Percentiles rank a stretch among this genome's conserved stretches.
phyloP scores from a whole-genome alignment of 2,113 vertebrate genomes.

The Galemys pyrenaicus region DNA sequence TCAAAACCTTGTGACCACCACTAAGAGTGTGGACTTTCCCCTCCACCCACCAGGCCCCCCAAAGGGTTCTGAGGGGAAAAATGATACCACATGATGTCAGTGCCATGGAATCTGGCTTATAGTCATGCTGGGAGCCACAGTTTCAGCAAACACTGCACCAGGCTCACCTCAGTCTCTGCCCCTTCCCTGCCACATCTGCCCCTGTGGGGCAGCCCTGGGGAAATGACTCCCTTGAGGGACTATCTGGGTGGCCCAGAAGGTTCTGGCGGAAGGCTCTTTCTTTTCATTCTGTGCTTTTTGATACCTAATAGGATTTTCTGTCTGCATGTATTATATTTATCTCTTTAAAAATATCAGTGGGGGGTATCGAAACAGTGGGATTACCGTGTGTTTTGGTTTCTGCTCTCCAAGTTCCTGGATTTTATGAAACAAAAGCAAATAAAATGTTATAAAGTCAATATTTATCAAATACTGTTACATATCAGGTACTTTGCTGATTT shows the following conservation, averaged over 20 bases:
- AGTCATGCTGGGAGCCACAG: neutral
- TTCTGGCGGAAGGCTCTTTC: neutral
- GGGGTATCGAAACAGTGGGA: conserved; percentile 3
- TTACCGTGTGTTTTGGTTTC: conserved; percentile 38
- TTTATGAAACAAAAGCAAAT: conserved; percentile 62
- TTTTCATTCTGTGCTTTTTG: neutral
- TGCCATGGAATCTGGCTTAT: neutral
- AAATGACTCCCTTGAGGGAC: neutral
- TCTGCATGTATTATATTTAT: conserved; percentile 50
- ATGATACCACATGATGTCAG: rapidly evolving
- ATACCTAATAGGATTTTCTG: conserved; percentile 1
- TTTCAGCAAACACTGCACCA: no score
- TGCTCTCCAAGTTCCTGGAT: conserved; percentile 28
- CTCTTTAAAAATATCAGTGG: conserved; percentile 37
- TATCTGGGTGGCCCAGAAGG: neutral
- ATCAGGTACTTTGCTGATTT: neutral
- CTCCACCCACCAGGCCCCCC: neutral
- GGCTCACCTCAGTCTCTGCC: neutral
- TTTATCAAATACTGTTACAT: conserved; percentile 32
- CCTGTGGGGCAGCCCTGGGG: rapidly evolving
- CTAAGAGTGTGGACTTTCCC: neutral
- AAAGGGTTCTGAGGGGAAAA: neutral
- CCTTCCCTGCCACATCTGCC: neutral
- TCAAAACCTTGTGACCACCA: neutral
- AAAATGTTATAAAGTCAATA: conserved; percentile 32